These are phyloP conservation scores for Metalampra italica DNA, from an alignment of 2,888 invertebrate species.

Conservation along the genomic window DNA sequence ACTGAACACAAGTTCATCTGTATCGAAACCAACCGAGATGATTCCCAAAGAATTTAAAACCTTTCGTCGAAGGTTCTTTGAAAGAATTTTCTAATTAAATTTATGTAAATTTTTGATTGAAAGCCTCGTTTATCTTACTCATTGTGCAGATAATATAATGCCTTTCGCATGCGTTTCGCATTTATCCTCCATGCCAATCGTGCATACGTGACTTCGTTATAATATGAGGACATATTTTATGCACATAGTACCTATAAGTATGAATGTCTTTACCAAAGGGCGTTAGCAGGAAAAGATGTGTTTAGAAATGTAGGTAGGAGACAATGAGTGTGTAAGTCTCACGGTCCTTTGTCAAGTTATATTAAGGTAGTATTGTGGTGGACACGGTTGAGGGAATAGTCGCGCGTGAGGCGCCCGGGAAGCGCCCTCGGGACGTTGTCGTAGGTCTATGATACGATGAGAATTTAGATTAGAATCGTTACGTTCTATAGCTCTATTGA, in stretches of 20 bases:
- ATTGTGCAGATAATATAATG: conserved; percentile 18
- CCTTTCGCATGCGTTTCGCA: conserved; percentile 22
- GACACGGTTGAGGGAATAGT: conserved; percentile 51
- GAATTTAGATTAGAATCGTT: conserved; percentile 64
- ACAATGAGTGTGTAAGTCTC: conserved; percentile 52
- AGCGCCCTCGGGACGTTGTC: conserved; percentile 50
- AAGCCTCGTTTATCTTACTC: conserved; percentile 10
- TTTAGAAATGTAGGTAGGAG: conserved; percentile 19
- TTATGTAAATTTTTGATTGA: conserved; percentile 13
- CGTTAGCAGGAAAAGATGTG: conserved; percentile 6
- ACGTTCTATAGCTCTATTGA: conserved; percentile 39
- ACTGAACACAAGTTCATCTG: conserved; percentile 38
- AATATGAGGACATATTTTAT: background rate
- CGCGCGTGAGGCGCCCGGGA: conserved; percentile 47
- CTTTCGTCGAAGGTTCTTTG: conserved; percentile 1
- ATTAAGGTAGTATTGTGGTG: conserved; percentile 65
- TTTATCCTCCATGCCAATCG: conserved; percentile 18
- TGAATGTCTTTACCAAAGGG: conserved; percentile 1
- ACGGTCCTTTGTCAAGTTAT: conserved; percentile 60
- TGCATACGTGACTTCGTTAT: conserved; percentile 22
- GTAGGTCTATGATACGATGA: conserved; percentile 39
- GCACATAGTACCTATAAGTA: background rate
- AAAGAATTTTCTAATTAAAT: conserved; percentile 12
- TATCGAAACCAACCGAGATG: conserved; percentile 16
- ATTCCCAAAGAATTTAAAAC: conserved; percentile 3